Conservation (phyloP, 2,797 vertebrate genomes). For the Taenioides sp. region DNA sequence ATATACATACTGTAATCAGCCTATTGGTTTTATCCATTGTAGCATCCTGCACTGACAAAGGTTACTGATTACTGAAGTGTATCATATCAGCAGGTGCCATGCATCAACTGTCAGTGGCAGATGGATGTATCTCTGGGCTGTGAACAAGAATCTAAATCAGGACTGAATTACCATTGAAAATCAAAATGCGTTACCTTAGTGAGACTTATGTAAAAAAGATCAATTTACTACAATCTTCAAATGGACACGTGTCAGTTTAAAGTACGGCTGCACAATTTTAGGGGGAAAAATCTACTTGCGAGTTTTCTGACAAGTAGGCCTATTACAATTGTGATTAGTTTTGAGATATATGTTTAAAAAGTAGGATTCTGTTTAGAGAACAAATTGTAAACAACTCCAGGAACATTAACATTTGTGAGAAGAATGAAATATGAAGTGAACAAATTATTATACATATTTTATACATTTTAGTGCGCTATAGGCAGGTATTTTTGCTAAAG, state of each 20-base stretch:
- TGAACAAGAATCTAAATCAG: slow-evolving; percentile 10
- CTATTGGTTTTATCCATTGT: background rate
- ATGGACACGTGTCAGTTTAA: background rate
- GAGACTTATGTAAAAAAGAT: background rate
- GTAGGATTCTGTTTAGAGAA: no score
- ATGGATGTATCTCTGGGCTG: slow-evolving; percentile 15
- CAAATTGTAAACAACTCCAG: no score
- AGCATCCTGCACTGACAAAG: background rate
- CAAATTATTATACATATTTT: no score
- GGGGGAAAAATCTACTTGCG: no score
- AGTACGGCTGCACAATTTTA: no score
- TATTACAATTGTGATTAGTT: no score
- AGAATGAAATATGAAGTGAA: no score
- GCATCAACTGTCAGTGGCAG: slow-evolving; percentile 18
- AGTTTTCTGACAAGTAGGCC: no score
- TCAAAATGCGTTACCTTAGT: background rate
- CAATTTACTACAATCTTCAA: no score
- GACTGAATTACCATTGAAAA: slow-evolving; percentile 7
- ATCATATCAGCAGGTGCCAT: slow-evolving; percentile 18
- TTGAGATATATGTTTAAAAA: no score
- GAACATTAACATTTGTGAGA: no score
- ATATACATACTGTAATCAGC: background rate
- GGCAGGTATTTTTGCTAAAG: background rate
- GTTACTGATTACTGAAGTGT: slow-evolving; percentile 3
- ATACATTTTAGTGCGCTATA: no score